Evolutionary conservation across 2,888 invertebrate genomes (phyloP), one percentile per base, ranked within the genome.

Genomic region (Tethea ocularis): DNA sequence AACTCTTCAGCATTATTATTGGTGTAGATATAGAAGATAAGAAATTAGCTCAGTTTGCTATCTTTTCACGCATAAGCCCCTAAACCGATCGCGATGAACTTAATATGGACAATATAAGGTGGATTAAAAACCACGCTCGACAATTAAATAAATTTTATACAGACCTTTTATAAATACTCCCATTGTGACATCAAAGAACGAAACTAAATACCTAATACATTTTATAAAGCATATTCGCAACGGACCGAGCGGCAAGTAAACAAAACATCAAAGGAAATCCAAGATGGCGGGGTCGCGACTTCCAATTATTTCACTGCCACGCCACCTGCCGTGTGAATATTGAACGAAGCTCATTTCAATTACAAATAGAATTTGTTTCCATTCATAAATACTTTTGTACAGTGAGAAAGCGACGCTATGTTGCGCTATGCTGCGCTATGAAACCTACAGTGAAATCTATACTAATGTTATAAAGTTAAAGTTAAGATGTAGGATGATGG

Each of bases 321-420:
- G 71, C 66, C 81, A 79, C 77, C 78, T 79, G 76, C 56, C 66
- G 69, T 66, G 72, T 72, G 77, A 78, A 77, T 78, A 77, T 74
- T 72, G 72, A 76, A 68, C 69, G 68, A 63, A 20, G 59, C 56
- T 60, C 58, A 72, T 78, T 78, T 73, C 72, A 77, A 78, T 77
- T 71, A 75, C 75, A 75, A 74, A 79, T 77, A 61, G 57, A 46
- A 46, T 46, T 46, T 46, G 46, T 46, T 46, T 46, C 51, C 58
- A 53, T 62, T 46, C 20, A 8, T 46, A 46, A 46, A 46, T 46
- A 46, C 20, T 2, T 2, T 46, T 10, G 20, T 8, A 20, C 20
- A 46, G 20, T 20, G 46, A 33, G 33, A n/a, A 46, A 46, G 38
- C 38, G 38, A 38, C 7, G 15, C 38, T 38, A n/a, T n/a, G n/a